Evolutionary conservation across 2,888 invertebrate genomes (phyloP).

Genomic region (Thalpophila matura): DNA sequence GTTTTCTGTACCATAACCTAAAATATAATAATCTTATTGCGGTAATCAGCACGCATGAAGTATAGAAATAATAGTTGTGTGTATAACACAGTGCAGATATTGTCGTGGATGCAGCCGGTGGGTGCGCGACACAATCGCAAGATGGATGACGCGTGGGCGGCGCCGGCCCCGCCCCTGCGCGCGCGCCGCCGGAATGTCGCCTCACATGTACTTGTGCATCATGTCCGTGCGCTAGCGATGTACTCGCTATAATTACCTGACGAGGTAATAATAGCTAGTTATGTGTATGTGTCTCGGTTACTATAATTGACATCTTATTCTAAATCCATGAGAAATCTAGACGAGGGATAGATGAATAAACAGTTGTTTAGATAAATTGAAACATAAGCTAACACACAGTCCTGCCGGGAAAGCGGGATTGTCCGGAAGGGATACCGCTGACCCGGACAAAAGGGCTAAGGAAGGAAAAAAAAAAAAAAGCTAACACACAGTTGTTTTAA

Average conservation of each 20-base stretch:
- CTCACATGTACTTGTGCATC: conserved; percentile 5
- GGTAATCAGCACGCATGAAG: background rate
- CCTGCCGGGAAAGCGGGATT: no score
- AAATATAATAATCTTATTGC: no score
- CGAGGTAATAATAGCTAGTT: background rate
- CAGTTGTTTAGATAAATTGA: no score
- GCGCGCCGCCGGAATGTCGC: conserved; percentile 34
- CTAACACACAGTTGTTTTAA: no score
- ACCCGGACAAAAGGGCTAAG: no score
- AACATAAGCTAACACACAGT: no score
- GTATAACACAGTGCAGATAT: conserved; percentile 7
- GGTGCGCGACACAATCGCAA: conserved; percentile 55
- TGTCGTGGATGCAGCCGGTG: conserved; percentile 15
- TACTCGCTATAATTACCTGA: conserved; percentile 12
- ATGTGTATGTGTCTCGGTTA: background rate
- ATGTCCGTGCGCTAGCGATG: background rate
- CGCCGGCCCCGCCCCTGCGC: conserved; percentile 55
- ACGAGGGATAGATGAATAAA: background rate
- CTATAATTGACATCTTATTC: background rate
- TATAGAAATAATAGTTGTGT: background rate
- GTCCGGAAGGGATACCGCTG: no score
- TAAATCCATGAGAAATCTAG: background rate
- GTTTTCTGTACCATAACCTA: no score
- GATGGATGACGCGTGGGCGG: conserved; percentile 58
- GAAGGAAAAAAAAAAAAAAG: no score